Base-by-base conservation (phyloP, 2,888 invertebrate species). In the Chloromyia formosa region DNA sequence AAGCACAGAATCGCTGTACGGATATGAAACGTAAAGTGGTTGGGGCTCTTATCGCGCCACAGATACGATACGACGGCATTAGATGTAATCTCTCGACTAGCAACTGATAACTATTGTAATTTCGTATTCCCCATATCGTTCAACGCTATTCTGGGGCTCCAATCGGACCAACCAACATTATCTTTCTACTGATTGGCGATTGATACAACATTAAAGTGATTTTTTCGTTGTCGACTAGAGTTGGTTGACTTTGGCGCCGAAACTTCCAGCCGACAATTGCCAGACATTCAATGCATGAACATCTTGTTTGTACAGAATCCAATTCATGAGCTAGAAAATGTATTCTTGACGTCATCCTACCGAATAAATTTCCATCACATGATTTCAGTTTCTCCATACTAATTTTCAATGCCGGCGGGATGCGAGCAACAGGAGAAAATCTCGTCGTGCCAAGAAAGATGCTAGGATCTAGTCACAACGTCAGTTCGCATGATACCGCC, bases 301-400 rank as follows among this genome's bases (percentile, higher is more conserved):
- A 56, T 56, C n/a, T n/a, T 20, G 18, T 60, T 9, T 35, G 7
- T 35, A 7, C 27, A 22, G 60, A 18, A 10, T 20, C 60, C 58
- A 20, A 20, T 16, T 5, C 58, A 12, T 58, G 10, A 16, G n/a
- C 16, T n/a, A 5, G 12, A 27, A 61, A 27, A 61, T 9, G 18
- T 16, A 16, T 1, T 16, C 18, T 16, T 40, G 14, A 62, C 40
- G 40, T 40, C 62, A 62, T 40, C 1, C 16, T 2, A 40, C 1
- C 14, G 40, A 62, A 35, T 62, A 35, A 40, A 62, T 60, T 14
- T 14, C n/a, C 40, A 62, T 62, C 62, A 62, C 62, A 62, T 62
- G 62, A 62, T n/a, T n/a, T n/a, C n/a, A n/a, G n/a, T n/a, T n/a
- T n/a, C n/a, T n/a, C n/a, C n/a, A n/a, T 62, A 18, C 62, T 16